Percentiles rank a stretch among this genome's conserved stretches.
Conservation (phyloP, 2,113 vertebrate species). For the Embiotoca jacksoni region DNA sequence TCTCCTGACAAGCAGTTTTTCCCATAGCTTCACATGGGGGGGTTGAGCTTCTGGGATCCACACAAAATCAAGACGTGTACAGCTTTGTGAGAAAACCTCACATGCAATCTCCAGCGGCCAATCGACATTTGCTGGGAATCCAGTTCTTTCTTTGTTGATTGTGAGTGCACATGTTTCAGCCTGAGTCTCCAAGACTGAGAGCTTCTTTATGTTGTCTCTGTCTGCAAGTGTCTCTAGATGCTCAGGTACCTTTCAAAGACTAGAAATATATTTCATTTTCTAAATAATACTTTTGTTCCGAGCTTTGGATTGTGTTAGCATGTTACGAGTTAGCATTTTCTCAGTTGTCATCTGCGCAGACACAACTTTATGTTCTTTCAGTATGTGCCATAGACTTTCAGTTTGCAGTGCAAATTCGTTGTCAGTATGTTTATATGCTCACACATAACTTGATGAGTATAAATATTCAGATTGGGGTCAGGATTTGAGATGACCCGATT, state of each 20-base stretch:
- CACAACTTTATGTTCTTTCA: neutral
- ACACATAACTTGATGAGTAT: neutral
- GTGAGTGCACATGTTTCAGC: conserved; percentile 27
- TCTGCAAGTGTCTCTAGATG: conserved; percentile 11
- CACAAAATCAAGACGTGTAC: conserved; percentile 81
- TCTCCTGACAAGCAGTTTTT: conserved; percentile 87
- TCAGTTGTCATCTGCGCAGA: neutral
- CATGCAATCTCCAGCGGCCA: conserved; percentile 62
- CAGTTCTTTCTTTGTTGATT: conserved; percentile 39
- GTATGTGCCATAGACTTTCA: too few species aligned
- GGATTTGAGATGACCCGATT: neutral
- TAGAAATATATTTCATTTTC: neutral
- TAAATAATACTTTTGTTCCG: neutral
- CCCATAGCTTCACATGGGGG: conserved; percentile 76
- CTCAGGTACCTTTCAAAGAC: conserved; percentile 15
- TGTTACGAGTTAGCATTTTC: neutral
- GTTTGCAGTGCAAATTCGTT: neutral
- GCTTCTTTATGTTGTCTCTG: neutral
- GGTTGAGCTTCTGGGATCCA: conserved; percentile 71
- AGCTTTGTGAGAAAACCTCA: conserved; percentile 71
- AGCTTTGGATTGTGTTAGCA: neutral
- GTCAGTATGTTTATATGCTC: neutral
- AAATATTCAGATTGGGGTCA: neutral
- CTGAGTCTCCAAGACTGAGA: neutral
- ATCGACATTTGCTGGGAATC: conserved; percentile 71